These are phyloP conservation scores for Sebastolobus alascanus DNA, from an alignment of 2,797 vertebrate species.

Conservation along the genomic window DNA sequence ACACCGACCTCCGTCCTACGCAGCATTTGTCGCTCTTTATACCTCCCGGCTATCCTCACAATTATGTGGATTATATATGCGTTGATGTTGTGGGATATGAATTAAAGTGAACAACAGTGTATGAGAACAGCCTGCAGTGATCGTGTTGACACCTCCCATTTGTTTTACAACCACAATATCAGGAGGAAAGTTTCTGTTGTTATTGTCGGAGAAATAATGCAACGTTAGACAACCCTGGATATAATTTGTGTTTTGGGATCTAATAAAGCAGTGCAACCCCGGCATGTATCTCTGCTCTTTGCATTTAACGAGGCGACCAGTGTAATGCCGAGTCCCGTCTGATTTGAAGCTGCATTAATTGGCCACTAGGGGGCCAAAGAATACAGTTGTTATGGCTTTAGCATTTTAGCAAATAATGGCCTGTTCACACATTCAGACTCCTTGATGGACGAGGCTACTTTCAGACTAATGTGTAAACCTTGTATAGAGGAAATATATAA, in stretches of 20 bases:
- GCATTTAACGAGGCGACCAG: not conserved
- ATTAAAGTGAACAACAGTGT: too few relatives aligned
- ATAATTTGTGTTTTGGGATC: not conserved
- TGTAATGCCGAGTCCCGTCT: not conserved
- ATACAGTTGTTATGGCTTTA: not conserved
- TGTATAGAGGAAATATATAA: not conserved
- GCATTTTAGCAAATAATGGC: not conserved
- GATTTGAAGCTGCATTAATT: not conserved
- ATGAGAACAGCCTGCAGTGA: not conserved
- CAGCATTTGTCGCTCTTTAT: too few relatives aligned
- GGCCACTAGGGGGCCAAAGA: not conserved
- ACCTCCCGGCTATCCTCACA: too few relatives aligned
- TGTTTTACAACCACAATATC: not conserved
- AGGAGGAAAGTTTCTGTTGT: not conserved
- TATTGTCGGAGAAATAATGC: not conserved
- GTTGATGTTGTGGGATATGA: too few relatives aligned
- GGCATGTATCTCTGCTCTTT: not conserved
- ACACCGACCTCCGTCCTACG: too few relatives aligned
- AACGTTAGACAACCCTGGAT: not conserved
- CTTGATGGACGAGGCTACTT: not conserved
- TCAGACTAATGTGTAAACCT: not conserved
- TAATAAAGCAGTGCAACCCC: not conserved
- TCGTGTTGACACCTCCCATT: not conserved
- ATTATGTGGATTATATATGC: too few relatives aligned
- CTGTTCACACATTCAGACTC: too few relatives aligned